Base-by-base conservation (phyloP, 53 echinoderm and acorn worm genomes). In the Patiria pectinifera region DNA sequence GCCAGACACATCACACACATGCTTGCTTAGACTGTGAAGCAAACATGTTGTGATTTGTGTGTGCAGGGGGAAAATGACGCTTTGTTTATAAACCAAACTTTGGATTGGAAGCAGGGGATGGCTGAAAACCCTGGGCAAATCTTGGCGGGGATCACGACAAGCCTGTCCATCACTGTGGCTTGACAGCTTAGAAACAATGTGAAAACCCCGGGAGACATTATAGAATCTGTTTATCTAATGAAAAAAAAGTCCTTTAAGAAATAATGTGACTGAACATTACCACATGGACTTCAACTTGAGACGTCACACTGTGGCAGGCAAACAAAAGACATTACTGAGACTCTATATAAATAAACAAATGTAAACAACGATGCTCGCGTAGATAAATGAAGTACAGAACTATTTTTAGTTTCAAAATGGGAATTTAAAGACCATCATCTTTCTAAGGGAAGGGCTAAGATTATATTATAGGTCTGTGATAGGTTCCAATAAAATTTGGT, bases 71-170 rank as follows among this genome's bases (percentile, higher is more conserved):
- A 84, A 14, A 62, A 35, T 84, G 66, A 62, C 21, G 69, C 44
- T 44, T 44, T 85, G 85, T 85, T 70, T 69, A 69, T 46, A 70
- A 83, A 70, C 71, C 85, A 84, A 84, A 84, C 84, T 47, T 85
- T 70, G 71, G 49, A 48, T 13, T 69, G 71, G 86, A 15, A 24
- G 24, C 18, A 24, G 74, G 74, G 74, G 70, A 5, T 4, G 19
- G 82, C 18, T 48, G 58, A 74, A 46, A 15, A 74, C 86, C 86
- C 45, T 71, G 47, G 71, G 70, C 35, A 71, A 66, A 85, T 47
- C 47, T 46, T 48, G 69, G 45, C 85, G 9, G 71, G 49, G 53
- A 71, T 86, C 74, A 58, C 21, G 58, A 46, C 69, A 71, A 53
- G 19, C 86, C 71, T 72, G n/a, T 86, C 53, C 75, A 86, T 72